phyloP scores from a whole-genome alignment of 2,888 invertebrate species.

The Gastracanthus pulcherrimus region DNA sequence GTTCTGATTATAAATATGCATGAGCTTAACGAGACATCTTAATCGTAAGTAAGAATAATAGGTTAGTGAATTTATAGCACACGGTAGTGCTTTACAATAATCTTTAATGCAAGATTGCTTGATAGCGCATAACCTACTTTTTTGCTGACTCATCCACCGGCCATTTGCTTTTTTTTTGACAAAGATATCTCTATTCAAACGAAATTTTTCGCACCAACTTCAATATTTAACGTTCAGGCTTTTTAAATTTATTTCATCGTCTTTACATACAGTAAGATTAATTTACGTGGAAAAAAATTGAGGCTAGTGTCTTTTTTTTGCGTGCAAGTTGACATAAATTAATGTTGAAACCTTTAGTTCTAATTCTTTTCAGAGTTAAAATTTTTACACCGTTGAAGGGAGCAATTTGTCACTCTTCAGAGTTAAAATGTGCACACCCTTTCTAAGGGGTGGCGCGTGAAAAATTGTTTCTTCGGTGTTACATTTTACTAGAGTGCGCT shows the following conservation, averaged over 20 bases:
- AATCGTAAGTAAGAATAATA: too few species aligned
- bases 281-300: background rate
- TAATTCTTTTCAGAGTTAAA: slow-evolving; percentile 22
- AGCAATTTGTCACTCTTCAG: slow-evolving; percentile 55
- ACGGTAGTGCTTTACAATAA: background rate
- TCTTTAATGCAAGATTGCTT: background rate
- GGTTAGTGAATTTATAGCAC: too few species aligned
- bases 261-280: background rate
- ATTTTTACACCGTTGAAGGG: slow-evolving; percentile 37
- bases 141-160: background rate
- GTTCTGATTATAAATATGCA: too few species aligned
- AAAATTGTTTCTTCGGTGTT: slow-evolving; percentile 51
- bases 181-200: background rate
- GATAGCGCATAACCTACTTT: background rate
- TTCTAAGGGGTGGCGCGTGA: slow-evolving; percentile 34
- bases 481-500: slow-evolving; percentile 40
- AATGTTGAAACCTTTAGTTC: slow-evolving; percentile 16
- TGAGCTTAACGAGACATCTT: too few species aligned
- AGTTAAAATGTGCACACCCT: slow-evolving; percentile 51
- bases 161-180: background rate
- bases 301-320: background rate
- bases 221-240: too few species aligned
- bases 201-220: background rate
- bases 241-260: background rate
- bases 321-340: slow-evolving; percentile 25